A percentile compares a stretch with the other conserved stretches of the same genome.
These are phyloP conservation scores for Schrankia costaestrigalis DNA, from an alignment of 2,888 invertebrate genomes.

Conservation along the genomic window DNA sequence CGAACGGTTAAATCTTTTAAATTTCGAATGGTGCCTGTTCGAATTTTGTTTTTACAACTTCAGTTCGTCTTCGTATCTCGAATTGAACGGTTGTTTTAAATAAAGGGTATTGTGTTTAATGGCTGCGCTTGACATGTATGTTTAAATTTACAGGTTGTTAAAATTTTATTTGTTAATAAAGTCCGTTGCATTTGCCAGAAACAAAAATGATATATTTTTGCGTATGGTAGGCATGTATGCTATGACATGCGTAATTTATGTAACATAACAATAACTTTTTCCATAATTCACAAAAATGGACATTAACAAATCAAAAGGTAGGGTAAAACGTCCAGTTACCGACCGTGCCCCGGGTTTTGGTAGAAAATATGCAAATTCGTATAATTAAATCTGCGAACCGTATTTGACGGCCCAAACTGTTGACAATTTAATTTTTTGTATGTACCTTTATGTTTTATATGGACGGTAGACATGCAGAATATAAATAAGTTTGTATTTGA, in stretches of 20 bases:
- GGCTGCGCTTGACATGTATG: slow-evolving; percentile 8
- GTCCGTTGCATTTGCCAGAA: background rate
- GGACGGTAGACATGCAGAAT: slow-evolving; percentile 6
- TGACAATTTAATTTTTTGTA: slow-evolving; percentile 46
- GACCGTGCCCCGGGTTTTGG: slow-evolving; percentile 38
- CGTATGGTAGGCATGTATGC: background rate
- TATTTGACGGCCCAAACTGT: slow-evolving; percentile 49
- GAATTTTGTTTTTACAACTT: slow-evolving; percentile 35
- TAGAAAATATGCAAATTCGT: slow-evolving; percentile 63
- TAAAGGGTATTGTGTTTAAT: slow-evolving; percentile 9
- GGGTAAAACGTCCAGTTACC: slow-evolving; percentile 43
- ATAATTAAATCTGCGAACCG: slow-evolving; percentile 61
- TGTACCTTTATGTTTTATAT: slow-evolving; percentile 12
- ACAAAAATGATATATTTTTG: too few relatives aligned
- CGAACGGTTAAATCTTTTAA: slow-evolving; percentile 51
- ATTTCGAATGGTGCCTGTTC: slow-evolving; percentile 45
- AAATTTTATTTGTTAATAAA: slow-evolving; percentile 4
- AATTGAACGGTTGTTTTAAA: slow-evolving; percentile 20
- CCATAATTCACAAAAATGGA: slow-evolving; percentile 38
- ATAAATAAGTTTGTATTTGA: slow-evolving; percentile 5
- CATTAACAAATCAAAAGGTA: slow-evolving; percentile 54
- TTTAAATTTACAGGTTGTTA: slow-evolving; percentile 3
- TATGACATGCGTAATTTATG: background rate
- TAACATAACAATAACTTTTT: slow-evolving; percentile 28
- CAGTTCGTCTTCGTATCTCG: slow-evolving; percentile 26